Conservation (phyloP, 2,113 vertebrate genomes). For the Orthonyx spaldingii region DNA sequence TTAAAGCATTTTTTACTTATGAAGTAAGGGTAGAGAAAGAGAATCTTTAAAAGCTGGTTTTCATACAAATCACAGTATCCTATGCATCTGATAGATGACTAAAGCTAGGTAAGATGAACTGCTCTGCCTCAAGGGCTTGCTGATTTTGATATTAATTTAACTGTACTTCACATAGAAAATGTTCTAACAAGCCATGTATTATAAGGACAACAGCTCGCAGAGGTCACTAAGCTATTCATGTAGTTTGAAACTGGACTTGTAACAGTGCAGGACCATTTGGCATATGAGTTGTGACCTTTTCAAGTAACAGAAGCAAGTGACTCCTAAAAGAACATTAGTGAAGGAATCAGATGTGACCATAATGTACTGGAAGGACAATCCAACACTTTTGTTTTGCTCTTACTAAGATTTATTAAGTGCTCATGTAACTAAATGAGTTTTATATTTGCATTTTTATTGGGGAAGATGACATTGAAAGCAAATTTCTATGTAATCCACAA, state of each 20-base stretch:
- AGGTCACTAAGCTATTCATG: neutral
- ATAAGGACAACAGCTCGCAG: neutral
- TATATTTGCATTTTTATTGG: conserved; percentile 43
- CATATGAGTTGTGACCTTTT: neutral
- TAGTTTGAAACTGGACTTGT: neutral
- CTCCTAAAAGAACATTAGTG: neutral
- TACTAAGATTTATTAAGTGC: neutral
- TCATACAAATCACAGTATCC: neutral
- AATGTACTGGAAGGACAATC: neutral
- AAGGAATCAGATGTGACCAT: neutral
- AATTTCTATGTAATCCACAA: neutral
- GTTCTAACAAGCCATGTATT: neutral
- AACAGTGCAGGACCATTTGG: neutral
- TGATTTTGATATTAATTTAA: neutral
- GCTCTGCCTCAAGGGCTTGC: neutral
- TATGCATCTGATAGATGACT: neutral
- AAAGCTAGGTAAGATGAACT: neutral
- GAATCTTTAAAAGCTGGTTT: neutral
- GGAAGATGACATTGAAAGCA: conserved; percentile 4
- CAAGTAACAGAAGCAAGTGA: neutral
- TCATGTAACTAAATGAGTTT: neutral
- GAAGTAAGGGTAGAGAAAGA: neutral
- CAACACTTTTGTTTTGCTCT: neutral
- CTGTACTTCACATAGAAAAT: neutral
- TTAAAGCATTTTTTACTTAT: neutral